A percentile compares a stretch with the other conserved stretches of the same genome.
Conservation (phyloP, 2,113 vertebrate genomes). For the Pseudorhombus dupliciocellatus region DNA sequence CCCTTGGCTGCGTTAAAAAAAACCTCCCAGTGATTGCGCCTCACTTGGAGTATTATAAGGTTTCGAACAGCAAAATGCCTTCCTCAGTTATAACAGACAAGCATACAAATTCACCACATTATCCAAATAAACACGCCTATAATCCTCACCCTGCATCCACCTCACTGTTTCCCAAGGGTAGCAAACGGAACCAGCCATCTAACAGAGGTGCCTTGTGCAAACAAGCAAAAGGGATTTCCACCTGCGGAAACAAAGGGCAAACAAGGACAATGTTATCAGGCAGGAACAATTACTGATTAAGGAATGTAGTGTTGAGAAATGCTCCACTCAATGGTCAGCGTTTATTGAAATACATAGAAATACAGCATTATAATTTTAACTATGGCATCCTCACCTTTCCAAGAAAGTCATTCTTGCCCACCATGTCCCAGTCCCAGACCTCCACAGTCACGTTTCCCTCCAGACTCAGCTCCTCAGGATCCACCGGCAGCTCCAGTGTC, state of each 20-base stretch:
- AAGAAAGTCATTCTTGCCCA: conserved; percentile 94
- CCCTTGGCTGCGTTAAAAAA: conserved; percentile 17
- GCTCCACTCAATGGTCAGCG: too few species aligned
- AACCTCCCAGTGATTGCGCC: not conserved
- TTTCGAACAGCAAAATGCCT: conserved; percentile 9
- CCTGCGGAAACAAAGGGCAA: conserved; percentile 72
- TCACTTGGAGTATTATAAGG: not conserved
- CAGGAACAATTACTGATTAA: conserved; percentile 4
- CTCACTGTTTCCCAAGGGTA: conserved; percentile 83
- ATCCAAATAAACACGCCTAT: conserved; percentile 47
- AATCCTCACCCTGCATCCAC: conserved; percentile 82
- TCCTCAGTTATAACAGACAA: conserved; percentile 11
- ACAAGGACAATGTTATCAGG: conserved; percentile 17
- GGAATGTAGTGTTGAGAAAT: not conserved
- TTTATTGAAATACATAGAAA: not conserved
- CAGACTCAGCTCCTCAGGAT: conserved; percentile 60
- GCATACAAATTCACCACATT: conserved; percentile 22
- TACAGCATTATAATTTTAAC: not conserved
- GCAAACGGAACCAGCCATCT: conserved; percentile 90
- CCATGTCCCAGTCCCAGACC: conserved; percentile 95
- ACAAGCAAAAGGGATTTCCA: conserved; percentile 83
- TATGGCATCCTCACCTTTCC: conserved; percentile 83
- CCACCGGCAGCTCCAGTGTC: conserved; percentile 84
- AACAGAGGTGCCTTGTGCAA: conserved; percentile 76
- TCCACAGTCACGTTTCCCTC: conserved; percentile 81